Conservation (phyloP, 2,888 invertebrate species). For the Argyra leucocephala region DNA sequence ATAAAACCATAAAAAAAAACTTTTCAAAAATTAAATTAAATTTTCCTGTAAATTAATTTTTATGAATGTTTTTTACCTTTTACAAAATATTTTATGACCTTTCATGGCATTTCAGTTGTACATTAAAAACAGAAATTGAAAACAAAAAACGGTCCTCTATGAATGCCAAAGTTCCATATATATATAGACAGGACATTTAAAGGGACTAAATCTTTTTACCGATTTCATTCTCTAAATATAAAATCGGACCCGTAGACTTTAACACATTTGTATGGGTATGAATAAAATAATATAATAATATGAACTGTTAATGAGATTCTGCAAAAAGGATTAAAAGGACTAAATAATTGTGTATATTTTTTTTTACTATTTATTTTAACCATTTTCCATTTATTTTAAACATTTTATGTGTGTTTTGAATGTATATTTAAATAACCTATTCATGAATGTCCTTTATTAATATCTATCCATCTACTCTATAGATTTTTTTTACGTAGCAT, state of each 20-base stretch:
- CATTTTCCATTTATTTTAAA: not conserved
- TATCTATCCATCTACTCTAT: not conserved
- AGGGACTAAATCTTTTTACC: not conserved
- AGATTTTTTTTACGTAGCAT: too few species aligned
- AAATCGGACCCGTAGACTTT: too few species aligned
- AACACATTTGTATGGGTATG: not conserved
- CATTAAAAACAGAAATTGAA: not conserved
- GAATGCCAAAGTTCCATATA: too few species aligned
- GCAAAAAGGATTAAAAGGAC: not conserved
- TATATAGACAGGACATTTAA: not conserved
- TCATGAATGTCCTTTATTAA: not conserved
- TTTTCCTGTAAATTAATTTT: slow-evolving; percentile 1
- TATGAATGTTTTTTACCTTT: not conserved
- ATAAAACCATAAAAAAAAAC: not conserved
- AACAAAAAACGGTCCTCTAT: not conserved
- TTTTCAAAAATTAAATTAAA: not conserved
- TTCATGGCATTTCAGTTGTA: not conserved
- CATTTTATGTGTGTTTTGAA: not conserved
- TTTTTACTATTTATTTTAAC: not conserved
- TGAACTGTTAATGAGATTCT: not conserved
- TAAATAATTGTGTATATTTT: not conserved
- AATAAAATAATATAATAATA: not conserved
- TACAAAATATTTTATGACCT: not conserved
- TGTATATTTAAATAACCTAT: not conserved
- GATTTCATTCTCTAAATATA: not conserved